Conservation (phyloP, 2,113 vertebrate species). For the Hyaena hyaena region DNA sequence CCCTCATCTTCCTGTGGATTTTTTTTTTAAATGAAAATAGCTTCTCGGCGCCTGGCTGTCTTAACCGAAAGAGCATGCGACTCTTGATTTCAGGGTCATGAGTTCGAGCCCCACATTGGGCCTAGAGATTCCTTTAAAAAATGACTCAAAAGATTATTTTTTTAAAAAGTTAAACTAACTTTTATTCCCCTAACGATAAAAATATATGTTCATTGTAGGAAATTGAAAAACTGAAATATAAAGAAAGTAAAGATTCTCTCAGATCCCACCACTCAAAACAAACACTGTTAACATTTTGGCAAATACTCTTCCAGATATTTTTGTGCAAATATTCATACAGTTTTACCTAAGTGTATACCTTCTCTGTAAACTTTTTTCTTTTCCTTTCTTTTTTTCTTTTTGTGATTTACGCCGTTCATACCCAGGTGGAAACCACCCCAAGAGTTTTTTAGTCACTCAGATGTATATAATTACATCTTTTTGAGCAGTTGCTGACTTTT, state of each 20-base stretch:
- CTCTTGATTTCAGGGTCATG: not conserved
- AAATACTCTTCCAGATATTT: conserved; percentile 39
- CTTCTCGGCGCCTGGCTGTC: not conserved
- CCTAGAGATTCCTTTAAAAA: not conserved
- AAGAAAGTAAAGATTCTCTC: conserved; percentile 9
- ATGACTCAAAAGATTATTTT: not conserved
- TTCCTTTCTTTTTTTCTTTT: not conserved
- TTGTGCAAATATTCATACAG: conserved; percentile 8
- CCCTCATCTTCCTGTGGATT: conserved; percentile 36
- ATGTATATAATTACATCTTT: not conserved
- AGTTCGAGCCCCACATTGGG: not conserved
- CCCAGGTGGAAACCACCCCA: not conserved
- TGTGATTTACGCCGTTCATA: not conserved
- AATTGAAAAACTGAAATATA: conserved; percentile 39
- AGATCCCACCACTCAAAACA: conserved; percentile 6
- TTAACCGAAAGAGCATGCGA: not conserved
- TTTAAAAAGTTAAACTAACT: not conserved
- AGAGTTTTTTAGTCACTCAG: not conserved
- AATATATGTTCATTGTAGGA: conserved; percentile 24
- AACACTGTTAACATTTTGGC: conserved; percentile 38
- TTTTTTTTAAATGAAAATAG: not conserved
- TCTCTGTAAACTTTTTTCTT: not conserved
- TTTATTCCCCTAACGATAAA: not conserved
- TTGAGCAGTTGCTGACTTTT: not conserved
- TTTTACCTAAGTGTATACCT: not conserved